Percentiles rank a stretch among this genome's conserved stretches.
These are phyloP conservation scores for Athripsodes cinereus DNA, from an alignment of 2,888 invertebrate genomes.

Conservation along the genomic window DNA sequence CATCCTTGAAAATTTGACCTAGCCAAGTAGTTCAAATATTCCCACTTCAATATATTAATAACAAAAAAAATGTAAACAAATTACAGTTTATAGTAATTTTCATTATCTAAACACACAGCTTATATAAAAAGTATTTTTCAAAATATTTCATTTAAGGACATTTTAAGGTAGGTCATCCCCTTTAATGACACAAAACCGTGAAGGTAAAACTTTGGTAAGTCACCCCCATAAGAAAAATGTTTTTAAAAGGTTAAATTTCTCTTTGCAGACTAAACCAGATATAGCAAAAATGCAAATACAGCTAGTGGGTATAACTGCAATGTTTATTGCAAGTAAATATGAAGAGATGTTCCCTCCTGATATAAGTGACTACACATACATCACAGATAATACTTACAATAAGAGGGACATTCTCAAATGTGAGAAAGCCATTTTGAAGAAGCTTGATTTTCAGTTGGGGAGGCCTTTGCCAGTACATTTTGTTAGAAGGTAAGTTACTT, in stretches of 20 bases:
- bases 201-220: conserved; percentile 25
- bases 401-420: conserved; percentile 73
- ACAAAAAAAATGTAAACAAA: no score
- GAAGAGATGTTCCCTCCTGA: conserved; percentile 92
- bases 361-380: conserved; percentile 81
- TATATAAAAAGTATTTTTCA: no score
- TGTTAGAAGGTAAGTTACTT: conserved; percentile 60
- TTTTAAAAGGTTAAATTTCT: not conserved
- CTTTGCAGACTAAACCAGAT: conserved; percentile 51
- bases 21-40: no score
- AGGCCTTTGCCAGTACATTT: conserved; percentile 86
- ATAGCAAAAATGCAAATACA: conserved; percentile 70
- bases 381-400: conserved; percentile 82
- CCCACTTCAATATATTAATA: no score
- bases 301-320: conserved; percentile 80
- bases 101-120: no score
- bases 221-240: not conserved
- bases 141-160: no score
- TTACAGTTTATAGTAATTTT: no score
- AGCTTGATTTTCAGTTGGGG: conserved; percentile 75
- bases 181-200: conserved; percentile 28
- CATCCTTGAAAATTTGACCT: no score
- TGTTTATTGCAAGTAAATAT: conserved; percentile 90
- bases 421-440: conserved; percentile 72
- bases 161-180: no score